A percentile compares a stretch with the other conserved stretches of the same genome.
phyloP scores from a whole-genome alignment of 2,888 invertebrate species.

The Nomada ruficornis region DNA sequence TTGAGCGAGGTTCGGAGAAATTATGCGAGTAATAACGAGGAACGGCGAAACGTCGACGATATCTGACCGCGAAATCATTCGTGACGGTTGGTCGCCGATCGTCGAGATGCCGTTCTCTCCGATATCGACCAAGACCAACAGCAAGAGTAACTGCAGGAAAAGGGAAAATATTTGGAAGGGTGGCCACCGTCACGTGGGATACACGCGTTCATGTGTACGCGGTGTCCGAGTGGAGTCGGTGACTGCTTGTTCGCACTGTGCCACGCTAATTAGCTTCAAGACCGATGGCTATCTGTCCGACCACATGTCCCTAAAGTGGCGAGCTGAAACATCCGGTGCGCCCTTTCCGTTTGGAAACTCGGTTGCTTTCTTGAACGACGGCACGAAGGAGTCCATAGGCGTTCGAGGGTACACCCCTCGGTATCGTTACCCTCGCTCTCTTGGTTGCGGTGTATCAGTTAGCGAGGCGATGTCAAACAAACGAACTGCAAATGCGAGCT shows the following conservation, averaged over 20 bases:
- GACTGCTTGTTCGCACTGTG: slow-evolving; percentile 79
- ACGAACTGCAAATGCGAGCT: slow-evolving; percentile 53
- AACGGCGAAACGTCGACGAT: slow-evolving; percentile 68
- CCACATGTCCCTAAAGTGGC: slow-evolving; percentile 81
- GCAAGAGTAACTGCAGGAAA: neutral
- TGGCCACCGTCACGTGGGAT: slow-evolving; percentile 54
- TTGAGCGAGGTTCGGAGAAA: slow-evolving; percentile 70
- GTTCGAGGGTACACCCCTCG: slow-evolving; percentile 14
- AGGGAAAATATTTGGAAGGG: slow-evolving; percentile 31
- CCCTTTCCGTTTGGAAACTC: slow-evolving; percentile 62
- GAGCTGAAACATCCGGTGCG: slow-evolving; percentile 80
- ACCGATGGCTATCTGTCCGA: slow-evolving; percentile 81
- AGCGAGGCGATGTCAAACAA: slow-evolving; percentile 54
- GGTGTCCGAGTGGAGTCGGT: slow-evolving; percentile 46
- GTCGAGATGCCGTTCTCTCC: slow-evolving; percentile 33
- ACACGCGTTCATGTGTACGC: slow-evolving; percentile 56
- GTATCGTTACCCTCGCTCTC: slow-evolving; percentile 16
- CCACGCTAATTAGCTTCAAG: slow-evolving; percentile 81
- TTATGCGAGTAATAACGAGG: slow-evolving; percentile 73
- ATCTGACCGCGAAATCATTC: slow-evolving; percentile 71
- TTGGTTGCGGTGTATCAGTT: slow-evolving; percentile 48
- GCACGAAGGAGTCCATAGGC: slow-evolving; percentile 15
- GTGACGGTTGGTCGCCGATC: slow-evolving; percentile 69
- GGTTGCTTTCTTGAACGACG: slow-evolving; percentile 48
- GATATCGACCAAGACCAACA: slow-evolving; percentile 3